Percentiles rank a stretch among this genome's conserved stretches.
Conservation (phyloP, 35 echinoderm and acorn worm species). For the Diadema setosum region DNA sequence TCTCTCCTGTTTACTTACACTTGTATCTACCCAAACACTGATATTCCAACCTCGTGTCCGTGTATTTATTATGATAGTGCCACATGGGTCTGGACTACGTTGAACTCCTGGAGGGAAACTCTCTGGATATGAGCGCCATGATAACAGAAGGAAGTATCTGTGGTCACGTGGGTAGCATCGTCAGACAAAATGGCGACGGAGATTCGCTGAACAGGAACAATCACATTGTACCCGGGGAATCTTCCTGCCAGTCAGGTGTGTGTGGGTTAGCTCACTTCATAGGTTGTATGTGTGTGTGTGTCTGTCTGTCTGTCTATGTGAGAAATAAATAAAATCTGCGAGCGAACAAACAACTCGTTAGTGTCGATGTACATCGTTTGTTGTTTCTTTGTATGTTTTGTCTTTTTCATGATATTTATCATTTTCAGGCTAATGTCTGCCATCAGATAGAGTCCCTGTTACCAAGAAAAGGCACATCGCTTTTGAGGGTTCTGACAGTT, state of each 20-base stretch:
- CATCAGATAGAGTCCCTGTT: too few species aligned
- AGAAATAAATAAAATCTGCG: too few species aligned
- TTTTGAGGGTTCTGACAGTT: too few species aligned
- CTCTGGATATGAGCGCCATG: conserved; percentile 11
- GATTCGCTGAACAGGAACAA: background rate
- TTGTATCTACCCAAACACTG: background rate
- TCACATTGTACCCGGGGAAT: background rate
- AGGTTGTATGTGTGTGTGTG: too few species aligned
- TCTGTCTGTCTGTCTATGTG: too few species aligned
- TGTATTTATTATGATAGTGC: conserved; percentile 1
- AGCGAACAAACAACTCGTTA: too few species aligned
- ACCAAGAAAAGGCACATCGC: too few species aligned
- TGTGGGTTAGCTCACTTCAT: too few species aligned
- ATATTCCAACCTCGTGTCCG: background rate
- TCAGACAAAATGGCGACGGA: background rate
- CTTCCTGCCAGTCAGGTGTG: background rate
- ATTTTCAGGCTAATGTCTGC: too few species aligned
- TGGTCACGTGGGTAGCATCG: conserved; percentile 17
- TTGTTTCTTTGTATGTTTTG: too few species aligned
- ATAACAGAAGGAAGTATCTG: conserved; percentile 22
- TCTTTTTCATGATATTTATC: too few species aligned
- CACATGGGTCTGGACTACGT: conserved; percentile 9
- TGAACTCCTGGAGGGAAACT: conserved; percentile 25
- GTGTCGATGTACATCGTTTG: too few species aligned
- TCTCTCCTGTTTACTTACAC: background rate